A percentile compares a stretch with the other conserved stretches of the same genome.
Evolutionary conservation across 2,888 invertebrate species (phyloP).

Genomic region (Cristatella mucedo): DNA sequence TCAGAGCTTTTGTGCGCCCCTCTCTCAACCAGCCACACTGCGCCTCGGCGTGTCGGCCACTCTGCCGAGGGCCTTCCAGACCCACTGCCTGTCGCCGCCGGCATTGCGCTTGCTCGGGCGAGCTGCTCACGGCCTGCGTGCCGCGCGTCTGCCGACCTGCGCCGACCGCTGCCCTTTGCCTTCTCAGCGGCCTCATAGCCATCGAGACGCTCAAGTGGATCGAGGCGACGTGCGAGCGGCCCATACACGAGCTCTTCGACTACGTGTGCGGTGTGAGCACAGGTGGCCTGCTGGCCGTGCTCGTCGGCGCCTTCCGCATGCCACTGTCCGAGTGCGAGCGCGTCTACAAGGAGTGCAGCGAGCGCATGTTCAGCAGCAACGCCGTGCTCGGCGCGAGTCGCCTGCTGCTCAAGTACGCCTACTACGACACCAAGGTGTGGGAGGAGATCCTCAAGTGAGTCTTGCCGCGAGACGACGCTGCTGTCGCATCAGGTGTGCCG

Average conservation of each 20-base stretch:
- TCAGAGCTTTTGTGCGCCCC: too few species aligned
- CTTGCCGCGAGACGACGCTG: neutral
- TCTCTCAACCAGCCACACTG: too few species aligned
- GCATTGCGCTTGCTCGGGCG: too few species aligned
- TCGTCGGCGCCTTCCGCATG: slow-evolving; percentile 21
- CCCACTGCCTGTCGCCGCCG: too few species aligned
- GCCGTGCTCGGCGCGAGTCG: slow-evolving; percentile 51
- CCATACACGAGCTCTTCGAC: slow-evolving; percentile 65
- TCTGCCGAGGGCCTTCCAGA: too few species aligned
- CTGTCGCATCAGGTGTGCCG: too few species aligned
- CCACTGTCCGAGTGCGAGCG: slow-evolving; percentile 43
- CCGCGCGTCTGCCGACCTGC: too few species aligned
- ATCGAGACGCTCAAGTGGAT: slow-evolving; percentile 63
- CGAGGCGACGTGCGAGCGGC: slow-evolving; percentile 43
- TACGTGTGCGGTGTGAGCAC: slow-evolving; percentile 47
- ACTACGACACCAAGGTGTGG: slow-evolving; percentile 72
- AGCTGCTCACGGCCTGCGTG: too few species aligned
- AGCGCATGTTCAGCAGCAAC: slow-evolving; percentile 51
- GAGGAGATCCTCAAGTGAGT: slow-evolving; percentile 51
- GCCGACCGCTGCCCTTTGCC: slow-evolving; percentile 12
- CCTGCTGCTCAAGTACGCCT: slow-evolving; percentile 67
- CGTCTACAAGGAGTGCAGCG: slow-evolving; percentile 30
- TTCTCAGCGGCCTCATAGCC: slow-evolving; percentile 58
- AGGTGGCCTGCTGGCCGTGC: slow-evolving; percentile 40
- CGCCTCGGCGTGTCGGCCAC: too few species aligned